phyloP scores from a whole-genome alignment of 2,888 invertebrate genomes.

The Dinocampus coccinellae region DNA sequence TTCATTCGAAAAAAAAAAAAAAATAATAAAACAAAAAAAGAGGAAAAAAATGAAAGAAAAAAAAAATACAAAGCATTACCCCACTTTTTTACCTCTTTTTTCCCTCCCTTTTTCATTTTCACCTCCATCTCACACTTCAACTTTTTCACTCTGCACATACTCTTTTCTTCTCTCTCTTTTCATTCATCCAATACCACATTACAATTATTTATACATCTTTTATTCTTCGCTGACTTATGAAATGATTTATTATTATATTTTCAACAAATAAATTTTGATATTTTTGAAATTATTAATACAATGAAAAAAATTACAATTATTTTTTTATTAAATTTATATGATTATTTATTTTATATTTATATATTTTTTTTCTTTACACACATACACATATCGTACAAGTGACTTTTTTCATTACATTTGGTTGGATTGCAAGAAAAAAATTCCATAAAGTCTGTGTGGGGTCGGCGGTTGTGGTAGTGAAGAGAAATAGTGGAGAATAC shows the following conservation, averaged over 20 bases:
- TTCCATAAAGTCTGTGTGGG: conserved; percentile 2
- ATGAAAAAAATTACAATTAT: no score
- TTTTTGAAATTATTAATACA: no score
- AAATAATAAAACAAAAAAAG: no score
- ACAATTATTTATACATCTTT: not conserved
- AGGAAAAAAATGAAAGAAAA: no score
- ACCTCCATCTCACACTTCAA: not conserved
- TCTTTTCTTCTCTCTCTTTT: no score
- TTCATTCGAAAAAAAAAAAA: conserved; percentile 9
- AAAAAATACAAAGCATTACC: not conserved
- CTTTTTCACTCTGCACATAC: not conserved
- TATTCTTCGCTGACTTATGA: conserved; percentile 6
- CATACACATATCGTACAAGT: no score
- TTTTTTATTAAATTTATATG: no score
- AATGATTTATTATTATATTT: conserved; percentile 4
- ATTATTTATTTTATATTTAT: no score
- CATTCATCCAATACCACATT: not conserved
- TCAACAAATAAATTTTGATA: no score
- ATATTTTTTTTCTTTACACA: no score
- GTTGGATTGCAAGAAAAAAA: conserved; percentile 42
- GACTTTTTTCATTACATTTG: conserved; percentile 59
- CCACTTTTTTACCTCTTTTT: not conserved
- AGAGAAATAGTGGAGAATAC: conserved; percentile 56
- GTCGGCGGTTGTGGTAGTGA: conserved; percentile 18
- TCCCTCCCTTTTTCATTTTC: not conserved